Conservation (phyloP, 1,140 invertebrate genomes). For the Bombyx mori region ASM3026992v2 NC_085121.1:10572501-10573000, state of each 20-base stretch:
- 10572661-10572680: too few species aligned
- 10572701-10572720: not conserved
- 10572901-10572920: constrained; percentile 46
- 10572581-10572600: too few species aligned
- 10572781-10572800: constrained; percentile 62
- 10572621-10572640: too few species aligned
- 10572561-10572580: too few species aligned
- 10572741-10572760: not conserved
- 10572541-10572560: too few species aligned
- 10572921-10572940: constrained; percentile 18
- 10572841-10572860: constrained; percentile 68
- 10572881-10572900: constrained; percentile 54
- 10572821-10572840: constrained; percentile 45
- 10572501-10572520: too few species aligned
- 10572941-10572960: not conserved
- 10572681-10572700: too few species aligned
- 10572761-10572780: constrained; percentile 30
- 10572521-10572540: too few species aligned
- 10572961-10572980: too few species aligned
- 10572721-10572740: not conserved
- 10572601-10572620: too few species aligned
- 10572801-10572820: constrained; percentile 43
- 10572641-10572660: too few species aligned
- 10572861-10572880: constrained; percentile 65
- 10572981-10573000: too few species aligned